Evolutionary conservation across 2,888 invertebrate genomes (phyloP), one percentile per base, ranked within the genome.

Genomic region (Marasmarcha lunaedactyla): DNA sequence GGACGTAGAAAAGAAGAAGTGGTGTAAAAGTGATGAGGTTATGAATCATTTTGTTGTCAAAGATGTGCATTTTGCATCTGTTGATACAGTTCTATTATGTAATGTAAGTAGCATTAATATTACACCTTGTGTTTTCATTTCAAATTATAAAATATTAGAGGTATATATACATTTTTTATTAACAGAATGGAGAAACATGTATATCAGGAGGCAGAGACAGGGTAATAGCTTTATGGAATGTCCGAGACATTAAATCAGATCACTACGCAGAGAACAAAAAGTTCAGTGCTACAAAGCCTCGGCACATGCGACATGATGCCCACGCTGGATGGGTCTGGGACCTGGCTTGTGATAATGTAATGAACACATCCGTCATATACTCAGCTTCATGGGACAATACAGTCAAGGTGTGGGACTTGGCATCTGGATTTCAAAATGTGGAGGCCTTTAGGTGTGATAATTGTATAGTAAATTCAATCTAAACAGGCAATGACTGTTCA

Each of bases 301-400:
- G 56, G 36, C 59, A 67, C 41, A 63, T 76, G 27, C 63, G 60
- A 33, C 59, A 66, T 38, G 72, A 78, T 52, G 87, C 88, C 1
- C 88, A 89, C 48, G 63, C 76, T 0, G 89, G 89, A 33, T 89
- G 88, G 89, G 86, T 89, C 7, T 88, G 88, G 88, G 86, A 85
- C 48, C 59, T 88, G 15, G 79, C 86, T 2, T 66, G 84, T 13
- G 74, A 81, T 44, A 58, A 63, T 40, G 50, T 65, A 26, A 59
- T 70, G 11, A 60, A 69, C 44, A 69, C 84, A 13, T 56, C 78
- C 3, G 71, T 68, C 37, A 53, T 88, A 33, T 87, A 84, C 51
- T 88, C 88, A 26, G 87, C 86, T 12, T 87, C 87, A 26, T 88
- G 88, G 88, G 88, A 88, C 55, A 78, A 83, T 42, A 84, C 78